Evolutionary conservation across 92 coral and sea anemone species (phyloP), one percentile per base, ranked within the genome.

Genomic region (Siderastrea siderea): DNA sequence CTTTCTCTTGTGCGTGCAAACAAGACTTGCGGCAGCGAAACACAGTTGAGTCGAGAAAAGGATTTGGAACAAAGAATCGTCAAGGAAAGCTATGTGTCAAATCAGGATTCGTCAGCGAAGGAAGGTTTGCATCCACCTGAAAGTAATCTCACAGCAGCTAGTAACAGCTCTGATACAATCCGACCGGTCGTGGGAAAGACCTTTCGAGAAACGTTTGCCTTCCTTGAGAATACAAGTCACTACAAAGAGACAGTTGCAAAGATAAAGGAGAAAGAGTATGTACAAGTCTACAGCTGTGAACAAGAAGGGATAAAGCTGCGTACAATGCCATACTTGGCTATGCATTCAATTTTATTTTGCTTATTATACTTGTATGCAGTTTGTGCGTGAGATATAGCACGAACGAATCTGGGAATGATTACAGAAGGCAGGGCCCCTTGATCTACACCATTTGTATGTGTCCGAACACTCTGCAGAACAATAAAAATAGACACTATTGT

Each of bases 121-220:
- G 55, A 69, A 48, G 62, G 1, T 58, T 1, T 55, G 54, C 15
- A 47, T 60, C 53, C 14, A 3, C 10, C 77, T 46, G 77, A 57
- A 12, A 70, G 71, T 52, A 57, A 44, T 58, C 58, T 44, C 19
- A 45, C 57, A 60, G 6, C 44, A 6, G 52, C 13, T 68, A 69
- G 5, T 46, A 54, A 10, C 46, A 71, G 64, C 13, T 38, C 50
- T 69, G 48, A n/a, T 10, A 68, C 86, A 43, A 4, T 51, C 17
- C 53, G 64, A 44, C 63, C 83, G 55, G 50, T 57, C 3, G 94
- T 80, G n/a, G 99, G 98, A 15, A 94, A 86, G 16, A 94, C 91
- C 64, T 95, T 98, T 47, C 86, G 88, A 78, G 99, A 98, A 63
- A 94, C 98, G 17, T 97, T 97, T 87, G 98, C 99, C n/a, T 97